Base-by-base conservation (phyloP, 2,113 vertebrate species). In the Paramisgurnus dabryanus region DNA sequence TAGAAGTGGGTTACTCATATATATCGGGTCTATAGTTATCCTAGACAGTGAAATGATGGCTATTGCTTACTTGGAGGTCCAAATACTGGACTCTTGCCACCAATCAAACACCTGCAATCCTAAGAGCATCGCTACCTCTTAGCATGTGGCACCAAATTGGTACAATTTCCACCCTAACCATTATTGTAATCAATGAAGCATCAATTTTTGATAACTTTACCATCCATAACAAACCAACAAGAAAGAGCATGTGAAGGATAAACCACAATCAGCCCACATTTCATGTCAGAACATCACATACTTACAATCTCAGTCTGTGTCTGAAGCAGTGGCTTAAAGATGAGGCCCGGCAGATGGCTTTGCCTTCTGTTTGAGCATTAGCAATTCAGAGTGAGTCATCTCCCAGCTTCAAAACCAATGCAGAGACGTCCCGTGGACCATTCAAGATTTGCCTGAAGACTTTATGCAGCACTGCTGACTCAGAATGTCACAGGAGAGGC, bases 341-440 rank as follows among this genome's bases (percentile, higher is more conserved):
- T 67, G 81, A 72, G 68, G 47, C 63, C 72, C 69, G 57, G 79
- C 92, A 92, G 92, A 93, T 93, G 90, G 91, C 83, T 0, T 27
- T 12, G 83, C 89, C 84, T 89, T 90, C 89, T 93, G 90, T 87
- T 87, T 87, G 67, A 83, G 84, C 78, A 85, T 90, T 88, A 89
- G 87, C 39, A 79, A 87, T 87, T 87, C 85, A 85, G 88, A 86
- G 82, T 87, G 86, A 88, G 82, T 87, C 85, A 77, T 76, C 84
- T 61, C 76, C 64, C 40, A 66, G 81, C 71, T 84, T 69, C 67
- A 73, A 63, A 65, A 55, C 71, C 71, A 58, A 43, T 9, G 39
- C 17, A 63, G 68, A 76, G 57, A 39, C 6, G 27, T 72, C 72
- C 61, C 10, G 61, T 40, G 43, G 76, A 74, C 47, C 76, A 47